Evolutionary conservation across 2,797 vertebrate species (phyloP).

Genomic region (Characodon lateralis): DNA sequence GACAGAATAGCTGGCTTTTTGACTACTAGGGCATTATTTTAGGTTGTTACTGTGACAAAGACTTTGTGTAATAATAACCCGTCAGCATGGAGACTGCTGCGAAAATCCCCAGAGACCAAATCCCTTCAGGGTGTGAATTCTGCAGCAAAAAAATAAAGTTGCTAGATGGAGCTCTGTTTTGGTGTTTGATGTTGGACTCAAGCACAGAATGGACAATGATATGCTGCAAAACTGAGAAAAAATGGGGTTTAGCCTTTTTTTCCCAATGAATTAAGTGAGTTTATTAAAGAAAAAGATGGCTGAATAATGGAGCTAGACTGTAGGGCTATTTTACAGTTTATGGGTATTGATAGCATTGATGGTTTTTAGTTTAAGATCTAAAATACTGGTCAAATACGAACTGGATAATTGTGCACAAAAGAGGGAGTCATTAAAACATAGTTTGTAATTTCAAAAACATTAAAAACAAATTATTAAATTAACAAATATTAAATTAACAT

Average conservation of each 20-base stretch:
- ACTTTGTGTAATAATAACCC: constrained; percentile 59
- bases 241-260: neutral
- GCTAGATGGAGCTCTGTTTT: neutral
- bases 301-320: neutral
- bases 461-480: neutral
- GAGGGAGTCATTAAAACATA: neutral
- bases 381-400: neutral
- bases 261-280: neutral
- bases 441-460: neutral
- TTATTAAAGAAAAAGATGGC: neutral
- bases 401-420: neutral
- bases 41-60: constrained; percentile 48
- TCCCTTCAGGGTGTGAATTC: constrained; percentile 44
- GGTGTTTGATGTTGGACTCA: constrained; percentile 3
- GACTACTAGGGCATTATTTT: constrained; percentile 50
- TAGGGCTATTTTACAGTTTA: neutral
- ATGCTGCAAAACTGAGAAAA: neutral
- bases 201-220: neutral
- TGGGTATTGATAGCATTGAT: neutral
- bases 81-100: constrained; percentile 37
- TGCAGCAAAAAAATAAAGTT: constrained; percentile 20
- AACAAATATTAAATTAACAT: neutral
- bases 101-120: constrained; percentile 24
- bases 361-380: neutral
- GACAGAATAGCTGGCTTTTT: constrained; percentile 52